phyloP scores from a whole-genome alignment of 2,113 vertebrate genomes.

The Scolopax mira region DNA sequence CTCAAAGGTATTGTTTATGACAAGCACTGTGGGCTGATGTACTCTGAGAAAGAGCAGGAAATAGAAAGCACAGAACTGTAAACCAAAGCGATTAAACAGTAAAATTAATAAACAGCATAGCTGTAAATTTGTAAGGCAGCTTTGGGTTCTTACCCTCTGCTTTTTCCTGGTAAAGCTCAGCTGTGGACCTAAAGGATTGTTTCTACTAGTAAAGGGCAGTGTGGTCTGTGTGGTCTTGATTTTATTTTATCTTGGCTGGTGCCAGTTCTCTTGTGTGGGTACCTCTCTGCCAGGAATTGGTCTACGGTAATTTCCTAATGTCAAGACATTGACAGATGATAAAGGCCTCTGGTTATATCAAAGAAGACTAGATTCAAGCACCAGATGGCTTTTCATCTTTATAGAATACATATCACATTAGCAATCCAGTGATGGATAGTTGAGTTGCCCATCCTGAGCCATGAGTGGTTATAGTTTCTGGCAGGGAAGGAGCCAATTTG shows the following conservation, averaged over 20 bases:
- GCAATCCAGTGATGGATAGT: not conserved
- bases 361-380: not conserved
- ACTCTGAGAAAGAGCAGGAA: not conserved
- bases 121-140: not conserved
- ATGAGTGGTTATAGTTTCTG: not conserved
- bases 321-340: not conserved
- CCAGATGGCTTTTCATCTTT: slow-evolving; percentile 7
- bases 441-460: not conserved
- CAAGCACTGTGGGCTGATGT: not conserved
- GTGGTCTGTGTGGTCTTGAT: not conserved
- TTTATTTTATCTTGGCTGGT: not conserved
- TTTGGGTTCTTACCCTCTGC: not conserved
- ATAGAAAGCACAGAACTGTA: not conserved
- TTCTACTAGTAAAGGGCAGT: not conserved
- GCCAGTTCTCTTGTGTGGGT: not conserved
- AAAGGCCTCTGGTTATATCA: not conserved
- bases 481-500: not conserved
- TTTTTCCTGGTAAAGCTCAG: not conserved
- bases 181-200: not conserved
- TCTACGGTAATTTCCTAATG: slow-evolving; percentile 4
- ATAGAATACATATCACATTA: not conserved
- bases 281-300: not conserved
- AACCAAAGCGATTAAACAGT: not conserved
- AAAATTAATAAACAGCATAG: slow-evolving; percentile 26
- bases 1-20: slow-evolving; percentile 24